Evolutionary conservation across 2,888 invertebrate species (phyloP), one percentile per base, ranked within the genome.

Genomic region (Blomia tropicalis): DNA sequence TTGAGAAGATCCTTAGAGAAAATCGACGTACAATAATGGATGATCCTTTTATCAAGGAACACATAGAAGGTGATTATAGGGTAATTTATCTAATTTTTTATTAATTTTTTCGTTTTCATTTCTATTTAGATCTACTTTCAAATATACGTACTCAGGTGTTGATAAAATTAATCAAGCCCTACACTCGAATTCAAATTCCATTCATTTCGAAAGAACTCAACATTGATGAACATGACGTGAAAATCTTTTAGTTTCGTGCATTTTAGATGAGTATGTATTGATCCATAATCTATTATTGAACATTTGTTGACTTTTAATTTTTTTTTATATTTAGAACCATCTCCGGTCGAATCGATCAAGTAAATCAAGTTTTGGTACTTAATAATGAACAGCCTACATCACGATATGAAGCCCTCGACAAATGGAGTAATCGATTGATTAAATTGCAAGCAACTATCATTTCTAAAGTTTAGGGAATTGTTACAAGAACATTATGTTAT

Each of bases 131-230:
- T 77, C 77, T 95, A 64, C 76, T 95, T 61, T 79, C 92, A 63
- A 98, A 98, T 75, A 95, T 98, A 71, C 80, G 96, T 68, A 96
- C 95, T 2, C 87, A 96, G 79, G 96, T 98, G 66, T 79, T 98
- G 64, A 91, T 96, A 66, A 93, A 95, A 74, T 77, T 98, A 66
- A 96, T 98, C 70, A 88, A 88, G 64, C 98, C 98, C 0, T 98
- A 99, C 76, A 98, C 95, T 53, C 82, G 91, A 72, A 96, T 98
- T 70, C 89, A 92, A 73, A 92, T 99, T 74, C 90, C 91, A 4
- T 96, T 95, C 74, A 92, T 99, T 73, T 93, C 96, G 41, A 87
- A 86, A 74, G 89, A 91, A 73, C 77, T 91, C 61, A 91, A 91
- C 72, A 91, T 91, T 69, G 89, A 91, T 73, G 87, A 85, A 64